These are phyloP conservation scores for Amazona vittata DNA, from an alignment of 2,113 vertebrate species.

Conservation along the genomic window DNA sequence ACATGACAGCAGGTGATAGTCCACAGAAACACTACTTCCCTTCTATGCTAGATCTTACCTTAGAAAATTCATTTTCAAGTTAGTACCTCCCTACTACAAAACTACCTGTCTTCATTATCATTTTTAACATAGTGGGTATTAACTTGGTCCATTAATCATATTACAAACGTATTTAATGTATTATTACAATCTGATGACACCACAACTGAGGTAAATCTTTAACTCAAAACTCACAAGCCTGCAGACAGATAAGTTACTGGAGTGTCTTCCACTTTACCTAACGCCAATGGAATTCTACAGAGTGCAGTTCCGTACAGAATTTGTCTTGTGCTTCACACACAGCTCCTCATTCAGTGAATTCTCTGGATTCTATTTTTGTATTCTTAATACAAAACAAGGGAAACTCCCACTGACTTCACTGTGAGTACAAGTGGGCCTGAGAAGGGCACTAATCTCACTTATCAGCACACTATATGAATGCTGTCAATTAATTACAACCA, in stretches of 20 bases:
- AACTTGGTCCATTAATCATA: neutral
- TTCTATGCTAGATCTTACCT: neutral
- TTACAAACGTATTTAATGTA: neutral
- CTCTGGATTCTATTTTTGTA: neutral
- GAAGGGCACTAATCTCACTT: neutral
- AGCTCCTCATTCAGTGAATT: neutral
- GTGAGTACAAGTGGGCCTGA: neutral
- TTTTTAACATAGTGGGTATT: neutral
- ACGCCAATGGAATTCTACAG: neutral
- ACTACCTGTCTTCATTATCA: neutral
- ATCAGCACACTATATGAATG: neutral
- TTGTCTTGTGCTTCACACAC: neutral
- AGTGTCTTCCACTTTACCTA: neutral
- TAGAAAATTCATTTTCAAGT: neutral
- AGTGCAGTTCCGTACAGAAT: neutral
- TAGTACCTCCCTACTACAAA: neutral
- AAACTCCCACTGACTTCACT: neutral
- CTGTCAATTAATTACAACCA: slow-evolving; percentile 46
- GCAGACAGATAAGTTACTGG: neutral
- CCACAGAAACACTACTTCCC: neutral
- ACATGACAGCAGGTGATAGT: neutral
- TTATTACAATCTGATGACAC: neutral
- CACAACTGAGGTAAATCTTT: neutral
- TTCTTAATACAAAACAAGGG: neutral
- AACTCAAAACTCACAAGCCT: neutral